Base-by-base conservation (phyloP, 2,113 vertebrate genomes). In the Girardinichthys multiradiatus region DNA sequence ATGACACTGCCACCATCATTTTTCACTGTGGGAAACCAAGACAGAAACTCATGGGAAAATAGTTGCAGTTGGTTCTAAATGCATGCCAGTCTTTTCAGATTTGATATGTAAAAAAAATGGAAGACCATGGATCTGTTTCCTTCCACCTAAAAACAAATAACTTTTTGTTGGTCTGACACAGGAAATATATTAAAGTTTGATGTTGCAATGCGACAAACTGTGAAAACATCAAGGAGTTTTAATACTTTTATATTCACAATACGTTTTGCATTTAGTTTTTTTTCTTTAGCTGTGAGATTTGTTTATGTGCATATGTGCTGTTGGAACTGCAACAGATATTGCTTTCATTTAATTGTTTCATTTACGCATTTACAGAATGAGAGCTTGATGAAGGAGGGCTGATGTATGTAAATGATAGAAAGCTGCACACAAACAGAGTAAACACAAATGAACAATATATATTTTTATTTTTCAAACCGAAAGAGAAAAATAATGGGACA, bases 401-500 rank as follows among this genome's bases (percentile, higher is more conserved):
- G 21, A 39, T 33, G 35, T 63, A 26, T 71, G 74, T 35, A 29
- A n/a, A 27, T 58, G 19, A 26, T 60, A 39, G 30, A 64, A 27
- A 12, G 2, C 21, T 29, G 21, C 26, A 29, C 19, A 64, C 28
- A 74, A 24, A 60, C 28, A 57, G 21, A 19, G 57, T 30, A 28
- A 21, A 59, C 0, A 57, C 1, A 64, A 27, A 30, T 31, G 12
- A 64, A 66, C 13, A 66, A 58, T 15, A 17, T n/a, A 27, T 19
- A 26, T 58, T 24, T 35, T 68, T 24, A 37, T 1, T 45, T n/a
- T 57, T 33, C 21, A 62, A 64, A 68, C 59, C 66, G 28, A 51
- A 61, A 42, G 21, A 19, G 65, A 11, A 26, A 61, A 59, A 33
- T 17, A 10, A 37, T 73, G 66, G 30, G 57, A 83, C 48, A 33